Base-by-base conservation (phyloP, 2,888 invertebrate genomes). In the Ecdyonurus torrentis region DNA sequence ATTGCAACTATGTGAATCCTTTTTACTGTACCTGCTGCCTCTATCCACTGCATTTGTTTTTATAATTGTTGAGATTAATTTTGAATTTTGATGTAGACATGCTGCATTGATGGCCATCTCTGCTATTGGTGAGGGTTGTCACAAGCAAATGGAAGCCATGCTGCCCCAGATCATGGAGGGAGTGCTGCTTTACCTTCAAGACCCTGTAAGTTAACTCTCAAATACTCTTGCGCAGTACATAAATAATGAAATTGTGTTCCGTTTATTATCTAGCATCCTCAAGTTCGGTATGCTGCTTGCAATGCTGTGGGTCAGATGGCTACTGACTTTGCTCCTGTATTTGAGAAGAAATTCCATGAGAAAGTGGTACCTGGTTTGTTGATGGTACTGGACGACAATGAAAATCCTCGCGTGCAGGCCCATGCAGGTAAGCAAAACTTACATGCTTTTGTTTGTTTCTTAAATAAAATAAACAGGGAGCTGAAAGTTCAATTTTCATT, bases 241-340 rank as follows among this genome's bases (percentile, higher is more conserved):
- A 37, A 10, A 15, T 37, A 37, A 10, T 37, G 37, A 10, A 37
- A 37, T 10, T 37, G 37, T 37, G 5, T 37, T 37, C 63, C 62
- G 18, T 60, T 61, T 63, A 64, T 67, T 69, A 71, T 72, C 58
- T 75, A 91, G 83, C 93, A 94, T 74, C 92, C 93, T 1, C 81
- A 94, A 67, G 95, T 95, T 1, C 82, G 98, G 64, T 97, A 96
- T 73, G 99, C 99, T 2, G 93, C 96, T 22, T 99, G 99, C 73
- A 99, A 99, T 77, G 97, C 98, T 22, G 83, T 99, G 58, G 99
- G 99, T 7, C 98, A 99, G 76, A 94, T 99, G 93, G 91, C 97
- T 0, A 92, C 97, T 0, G 99, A 99, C 77, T 99, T 99, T 77
- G 95, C 95, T 2, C 97, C 97, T 1, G 79, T 83, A 15, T 95